Percentiles rank a stretch among this genome's conserved stretches.
These are phyloP conservation scores for Eueides isabella DNA, from an alignment of 1,140 invertebrate genomes.

Conservation along the genomic window DNA sequence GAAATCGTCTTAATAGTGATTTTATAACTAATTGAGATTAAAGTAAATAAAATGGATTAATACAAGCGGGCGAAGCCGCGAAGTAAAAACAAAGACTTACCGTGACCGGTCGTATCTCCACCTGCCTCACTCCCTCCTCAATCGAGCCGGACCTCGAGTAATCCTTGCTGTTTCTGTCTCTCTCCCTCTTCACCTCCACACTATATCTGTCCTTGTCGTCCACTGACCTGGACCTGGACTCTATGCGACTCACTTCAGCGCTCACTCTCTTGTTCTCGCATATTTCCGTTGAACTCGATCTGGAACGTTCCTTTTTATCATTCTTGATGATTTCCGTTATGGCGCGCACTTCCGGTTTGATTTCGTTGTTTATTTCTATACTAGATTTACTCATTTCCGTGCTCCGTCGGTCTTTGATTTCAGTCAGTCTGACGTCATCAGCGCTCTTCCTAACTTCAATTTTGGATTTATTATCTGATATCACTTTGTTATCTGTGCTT, in stretches of 20 bases:
- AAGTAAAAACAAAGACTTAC: no score
- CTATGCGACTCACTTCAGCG: constrained; percentile 57
- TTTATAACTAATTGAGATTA: no score
- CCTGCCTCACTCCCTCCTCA: constrained; percentile 56
- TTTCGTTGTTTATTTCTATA: constrained; percentile 33
- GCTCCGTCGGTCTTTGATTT: constrained; percentile 27
- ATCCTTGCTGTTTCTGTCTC: constrained; percentile 47
- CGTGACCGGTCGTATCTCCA: constrained; percentile 66
- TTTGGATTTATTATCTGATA: constrained; percentile 33
- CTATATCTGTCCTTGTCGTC: constrained; percentile 54
- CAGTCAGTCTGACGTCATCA: constrained; percentile 41
- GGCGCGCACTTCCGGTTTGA: constrained; percentile 26
- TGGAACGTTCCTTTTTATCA: constrained; percentile 43
- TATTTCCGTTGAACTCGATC: constrained; percentile 47
- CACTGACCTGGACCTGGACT: constrained; percentile 50
- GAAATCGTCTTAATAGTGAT: no score
- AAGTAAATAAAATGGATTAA: no score
- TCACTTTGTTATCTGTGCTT: constrained; percentile 12
- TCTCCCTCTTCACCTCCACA: constrained; percentile 43
- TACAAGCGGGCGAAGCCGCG: no score
- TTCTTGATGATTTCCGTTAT: constrained; percentile 26
- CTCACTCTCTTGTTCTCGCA: constrained; percentile 50
- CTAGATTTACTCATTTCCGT: constrained; percentile 36
- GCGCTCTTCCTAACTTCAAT: constrained; percentile 40
- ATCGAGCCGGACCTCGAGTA: constrained; percentile 59